Evolutionary conservation across 2,888 invertebrate genomes (phyloP).

Genomic region (Ophion ventricosus): DNA sequence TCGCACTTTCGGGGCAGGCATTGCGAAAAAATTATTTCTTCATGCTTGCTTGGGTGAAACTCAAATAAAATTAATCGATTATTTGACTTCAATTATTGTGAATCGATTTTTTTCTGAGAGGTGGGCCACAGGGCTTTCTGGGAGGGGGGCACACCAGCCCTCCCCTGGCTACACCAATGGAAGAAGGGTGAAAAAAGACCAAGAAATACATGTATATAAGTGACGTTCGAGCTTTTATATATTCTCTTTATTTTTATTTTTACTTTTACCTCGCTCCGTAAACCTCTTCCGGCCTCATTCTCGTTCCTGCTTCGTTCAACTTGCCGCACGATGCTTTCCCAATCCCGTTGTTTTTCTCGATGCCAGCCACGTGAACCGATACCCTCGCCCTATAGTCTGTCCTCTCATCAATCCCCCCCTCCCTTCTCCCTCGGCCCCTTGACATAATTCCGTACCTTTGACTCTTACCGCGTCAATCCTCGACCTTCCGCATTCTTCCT

Average conservation of each 20-base stretch:
- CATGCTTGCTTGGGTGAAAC: no score
- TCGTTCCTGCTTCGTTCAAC: not conserved
- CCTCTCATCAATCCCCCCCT: conserved; percentile 35
- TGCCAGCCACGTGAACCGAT: conserved; percentile 40
- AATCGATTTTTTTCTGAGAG: no score
- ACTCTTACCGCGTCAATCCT: conserved; percentile 56
- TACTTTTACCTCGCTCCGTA: conserved; percentile 17
- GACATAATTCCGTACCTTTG: conserved; percentile 53
- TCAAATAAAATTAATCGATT: no score
- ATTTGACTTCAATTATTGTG: no score
- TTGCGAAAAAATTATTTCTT: no score
- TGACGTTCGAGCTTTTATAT: conserved; percentile 30
- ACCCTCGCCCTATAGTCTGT: conserved; percentile 36
- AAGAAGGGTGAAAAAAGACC: conserved; percentile 3
- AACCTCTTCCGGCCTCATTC: conserved; percentile 36
- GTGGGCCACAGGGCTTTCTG: no score
- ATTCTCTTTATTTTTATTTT: conserved; percentile 24
- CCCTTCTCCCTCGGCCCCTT: conserved; percentile 39
- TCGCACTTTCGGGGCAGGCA: no score
- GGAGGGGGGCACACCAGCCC: no score
- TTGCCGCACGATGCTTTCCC: conserved; percentile 2
- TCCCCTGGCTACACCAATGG: no score
- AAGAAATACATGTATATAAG: conserved; percentile 30
- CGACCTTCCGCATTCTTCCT: conserved; percentile 60
- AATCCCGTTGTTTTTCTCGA: conserved; percentile 49